Evolutionary conservation across 2,888 invertebrate genomes (phyloP).

Genomic region (Drosophila niveifrons): DNA sequence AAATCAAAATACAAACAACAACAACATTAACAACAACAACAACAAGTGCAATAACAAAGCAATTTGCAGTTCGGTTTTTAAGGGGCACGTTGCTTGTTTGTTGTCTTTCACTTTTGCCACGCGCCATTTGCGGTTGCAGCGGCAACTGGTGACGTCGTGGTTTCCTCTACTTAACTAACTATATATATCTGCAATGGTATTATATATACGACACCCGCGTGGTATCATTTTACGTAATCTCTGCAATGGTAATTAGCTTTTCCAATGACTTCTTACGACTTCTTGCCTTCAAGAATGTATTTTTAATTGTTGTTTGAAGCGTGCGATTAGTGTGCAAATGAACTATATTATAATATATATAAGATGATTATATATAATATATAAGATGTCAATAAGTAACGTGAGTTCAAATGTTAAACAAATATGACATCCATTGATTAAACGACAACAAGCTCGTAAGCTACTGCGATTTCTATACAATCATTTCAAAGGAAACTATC

Average conservation of each 20-base stretch:
- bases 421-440: neutral
- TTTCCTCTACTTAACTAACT: neutral
- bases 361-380: too few relatives aligned
- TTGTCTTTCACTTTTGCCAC: slow-evolving; percentile 51
- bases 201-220: slow-evolving; percentile 10
- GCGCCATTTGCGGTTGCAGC: slow-evolving; percentile 51
- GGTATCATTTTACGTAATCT: slow-evolving; percentile 49
- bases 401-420: neutral
- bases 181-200: neutral
- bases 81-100: slow-evolving; percentile 11
- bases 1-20: slow-evolving; percentile 37
- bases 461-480: neutral
- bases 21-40: slow-evolving; percentile 5
- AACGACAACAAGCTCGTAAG: neutral
- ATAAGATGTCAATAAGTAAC: neutral
- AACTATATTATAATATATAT: too few relatives aligned
- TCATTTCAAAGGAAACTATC: neutral
- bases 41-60: slow-evolving; percentile 39
- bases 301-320: neutral
- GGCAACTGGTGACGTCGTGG: slow-evolving; percentile 42
- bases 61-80: slow-evolving; percentile 45
- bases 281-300: neutral
- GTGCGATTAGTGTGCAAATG: neutral
- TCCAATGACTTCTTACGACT: neutral
- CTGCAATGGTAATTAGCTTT: slow-evolving; percentile 9